Evolutionary conservation across 2,888 invertebrate genomes (phyloP).

Genomic region (Agrenia bidenticulata): DNA sequence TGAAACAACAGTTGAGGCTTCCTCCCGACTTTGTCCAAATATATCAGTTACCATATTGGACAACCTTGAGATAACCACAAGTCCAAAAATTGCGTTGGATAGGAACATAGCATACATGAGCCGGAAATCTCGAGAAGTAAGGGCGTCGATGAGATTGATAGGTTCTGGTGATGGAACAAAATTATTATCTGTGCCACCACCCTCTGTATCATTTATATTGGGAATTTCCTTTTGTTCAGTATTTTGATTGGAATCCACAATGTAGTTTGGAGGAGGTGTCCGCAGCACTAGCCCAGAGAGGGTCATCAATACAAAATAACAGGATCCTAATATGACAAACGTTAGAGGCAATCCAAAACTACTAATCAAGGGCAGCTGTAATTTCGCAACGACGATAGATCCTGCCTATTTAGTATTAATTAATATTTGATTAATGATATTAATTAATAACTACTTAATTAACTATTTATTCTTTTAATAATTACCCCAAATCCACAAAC

Average conservation of each 20-base stretch:
- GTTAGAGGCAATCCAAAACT: constrained; percentile 37
- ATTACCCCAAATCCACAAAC: constrained; percentile 51
- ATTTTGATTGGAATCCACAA: neutral
- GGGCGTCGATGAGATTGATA: constrained; percentile 39
- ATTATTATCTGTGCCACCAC: neutral
- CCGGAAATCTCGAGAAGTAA: constrained; percentile 43
- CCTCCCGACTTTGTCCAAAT: constrained; percentile 31
- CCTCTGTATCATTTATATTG: neutral
- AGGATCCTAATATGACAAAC: constrained; percentile 42
- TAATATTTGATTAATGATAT: too few relatives aligned
- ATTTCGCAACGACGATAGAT: constrained; percentile 46
- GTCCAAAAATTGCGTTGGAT: constrained; percentile 46
- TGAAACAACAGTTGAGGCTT: constrained; percentile 44
- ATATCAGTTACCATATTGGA: constrained; percentile 49
- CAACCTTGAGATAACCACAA: constrained; percentile 46
- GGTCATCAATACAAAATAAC: constrained; percentile 37
- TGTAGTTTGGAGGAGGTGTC: constrained; percentile 44
- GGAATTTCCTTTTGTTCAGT: neutral
- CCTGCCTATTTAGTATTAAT: too few relatives aligned
- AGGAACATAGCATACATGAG: constrained; percentile 45
- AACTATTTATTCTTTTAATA: too few relatives aligned
- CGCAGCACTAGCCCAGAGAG: constrained; percentile 37
- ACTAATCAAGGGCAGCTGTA: constrained; percentile 40
- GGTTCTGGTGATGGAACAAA: neutral
- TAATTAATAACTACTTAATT: too few relatives aligned